Base-by-base conservation (phyloP, 2,797 vertebrate species). In the Brotula barbata region DNA sequence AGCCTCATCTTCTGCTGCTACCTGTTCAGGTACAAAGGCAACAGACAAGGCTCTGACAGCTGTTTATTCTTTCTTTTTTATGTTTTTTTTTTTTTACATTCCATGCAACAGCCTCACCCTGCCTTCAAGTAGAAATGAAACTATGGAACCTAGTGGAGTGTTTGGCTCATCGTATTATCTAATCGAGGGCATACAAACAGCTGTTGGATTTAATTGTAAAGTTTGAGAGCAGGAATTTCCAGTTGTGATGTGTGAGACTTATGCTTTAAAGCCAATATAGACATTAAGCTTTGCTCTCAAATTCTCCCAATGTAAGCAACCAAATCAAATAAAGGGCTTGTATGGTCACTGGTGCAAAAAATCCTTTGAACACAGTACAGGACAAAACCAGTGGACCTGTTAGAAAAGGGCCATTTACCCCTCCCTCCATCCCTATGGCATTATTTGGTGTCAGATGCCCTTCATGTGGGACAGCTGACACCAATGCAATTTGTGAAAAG, bases 1-100 rank as follows among this genome's bases (percentile, higher is more conserved):
- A 91, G 89, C 73, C 83, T 93, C 68, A 83, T 93, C 66, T 91
- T 92, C 87, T 93, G 92, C 87, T 93, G 91, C 83, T 93, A 91
- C 79, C 70, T 93, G 61, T 90, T 92, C 85, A 93, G 91, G 92
- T 93, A 89, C 40, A 6, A 16, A 42, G 14, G 40, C 22, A 16
- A 25, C 31, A 37, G 6, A 36, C 20, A 9, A 2, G 17, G n/a
- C 19, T 10, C 8, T 28, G 25, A 28, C 25, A 28, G 25, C 25
- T 28, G 25, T 7, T 28, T 28, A 3, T 28, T n/a, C n/a, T n/a
- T 12, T 36, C 13, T 36, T 36, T 36, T 10, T 36, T 5, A 3
- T 36, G 34, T 11, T 14, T 14, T 14, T 7, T 12, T 10, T 36
- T 36, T 3, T 11, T 6, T 11, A 10, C 34, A 36, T 36, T 36